A percentile compares a stretch with the other conserved stretches of the same genome.
Evolutionary conservation across 2,888 invertebrate species (phyloP).

Genomic region (Epsilonema sp.): DNA sequence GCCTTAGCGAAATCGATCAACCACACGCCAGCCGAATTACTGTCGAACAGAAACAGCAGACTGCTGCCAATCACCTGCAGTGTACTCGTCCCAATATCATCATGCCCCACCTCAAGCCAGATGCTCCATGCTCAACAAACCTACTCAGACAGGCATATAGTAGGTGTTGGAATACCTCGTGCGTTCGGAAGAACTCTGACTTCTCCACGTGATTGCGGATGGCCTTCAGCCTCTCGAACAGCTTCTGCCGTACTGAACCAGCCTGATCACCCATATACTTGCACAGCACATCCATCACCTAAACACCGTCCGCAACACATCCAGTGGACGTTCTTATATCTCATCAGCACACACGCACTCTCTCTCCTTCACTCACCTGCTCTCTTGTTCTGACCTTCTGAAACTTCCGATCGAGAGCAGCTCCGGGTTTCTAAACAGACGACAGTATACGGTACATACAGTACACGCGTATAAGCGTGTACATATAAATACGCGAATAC

Average conservation of each 20-base stretch:
- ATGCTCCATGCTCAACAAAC: too few relatives aligned
- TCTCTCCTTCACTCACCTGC: constrained; percentile 41
- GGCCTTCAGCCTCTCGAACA: constrained; percentile 51
- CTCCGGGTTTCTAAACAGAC: too few relatives aligned
- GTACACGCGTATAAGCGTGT: too few relatives aligned
- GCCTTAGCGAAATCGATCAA: constrained; percentile 94
- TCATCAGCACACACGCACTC: not conserved
- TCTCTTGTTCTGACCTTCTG: constrained; percentile 60
- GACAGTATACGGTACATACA: too few relatives aligned
- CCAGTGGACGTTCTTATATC: not conserved
- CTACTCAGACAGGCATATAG: not conserved
- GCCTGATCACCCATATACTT: constrained; percentile 23
- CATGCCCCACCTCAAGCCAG: too few relatives aligned
- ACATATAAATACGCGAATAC: constrained; percentile 12
- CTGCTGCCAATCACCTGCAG: constrained; percentile 69
- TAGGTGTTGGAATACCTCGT: constrained; percentile 48
- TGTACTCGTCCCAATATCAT: too few relatives aligned
- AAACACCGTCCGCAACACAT: not conserved
- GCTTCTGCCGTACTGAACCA: constrained; percentile 40
- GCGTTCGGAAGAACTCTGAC: constrained; percentile 64
- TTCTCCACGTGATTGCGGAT: constrained; percentile 58
- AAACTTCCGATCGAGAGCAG: constrained; percentile 41
- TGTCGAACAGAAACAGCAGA: constrained; percentile 76
- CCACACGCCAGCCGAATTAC: constrained; percentile 71
- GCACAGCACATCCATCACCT: constrained; percentile 16